Evolutionary conservation across 2,888 invertebrate species (phyloP), one percentile per base, ranked within the genome.

Genomic region (Drosophila quinaria): DNA sequence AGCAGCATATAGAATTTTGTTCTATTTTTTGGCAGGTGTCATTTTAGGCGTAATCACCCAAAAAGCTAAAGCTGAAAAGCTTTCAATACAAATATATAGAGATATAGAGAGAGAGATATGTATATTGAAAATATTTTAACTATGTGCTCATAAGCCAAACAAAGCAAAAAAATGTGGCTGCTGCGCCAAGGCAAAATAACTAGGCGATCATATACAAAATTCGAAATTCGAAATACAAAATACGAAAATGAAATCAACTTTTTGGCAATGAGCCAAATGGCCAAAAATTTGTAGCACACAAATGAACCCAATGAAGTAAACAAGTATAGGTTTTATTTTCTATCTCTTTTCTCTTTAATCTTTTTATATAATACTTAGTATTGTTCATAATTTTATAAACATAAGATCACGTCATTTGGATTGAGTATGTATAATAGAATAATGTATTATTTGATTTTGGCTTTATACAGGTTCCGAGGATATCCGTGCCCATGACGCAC

Each of bases 401-500:
- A 29, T 15, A 50, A 6, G 17, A 50, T 33, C 33, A 50, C 31
- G 22, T 22, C 10, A 15, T n/a, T n/a, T 9, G 9, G n/a, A 41
- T 33, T 56, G n/a, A 3, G 41, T 15, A 22, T 22, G 22, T 25
- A 25, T 25, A 25, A 33, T 49, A 49, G 35, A 52, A 77, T 39
- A n/a, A 31, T 35, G 10, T 42, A 10, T 11, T 22, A 4, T 49
- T 22, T 1, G 44, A n/a, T 3, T 11, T 3, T 52, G 10, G 29
- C 8, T 3, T 25, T 47, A 15, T 17, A 42, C 61, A 97, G 97
- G 97, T 94, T 97, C 97, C 92, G 97, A 97, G 94, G 97, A 97
- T 94, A 96, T 97, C 94, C 96, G 97, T 93, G 97, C 97, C 87
- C 96, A 96, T 92, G 97, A 97, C 91, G 94, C 96, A 92, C 96